These are phyloP conservation scores for Mus caroli DNA, from an alignment of 2,797 vertebrate genomes.

Conservation along the genomic window DNA sequence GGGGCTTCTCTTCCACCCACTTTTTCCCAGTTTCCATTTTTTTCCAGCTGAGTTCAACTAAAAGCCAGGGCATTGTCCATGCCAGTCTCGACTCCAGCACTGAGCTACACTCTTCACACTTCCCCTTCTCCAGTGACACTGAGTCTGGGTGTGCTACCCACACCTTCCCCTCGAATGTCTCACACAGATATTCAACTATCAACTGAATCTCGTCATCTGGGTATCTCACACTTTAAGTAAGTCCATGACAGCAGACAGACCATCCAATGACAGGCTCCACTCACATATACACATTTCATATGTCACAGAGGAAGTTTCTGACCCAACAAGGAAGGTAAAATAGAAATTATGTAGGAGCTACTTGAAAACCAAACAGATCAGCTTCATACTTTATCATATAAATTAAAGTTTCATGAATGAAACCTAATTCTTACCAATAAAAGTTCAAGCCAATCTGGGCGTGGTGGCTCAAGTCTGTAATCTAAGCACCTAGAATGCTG, in stretches of 20 bases:
- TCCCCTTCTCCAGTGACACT: conserved; percentile 8
- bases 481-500: background rate
- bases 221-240: background rate
- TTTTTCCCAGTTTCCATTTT: background rate
- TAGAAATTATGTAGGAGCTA: conserved; percentile 25
- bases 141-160: conserved; percentile 8
- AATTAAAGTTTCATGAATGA: conserved; percentile 57
- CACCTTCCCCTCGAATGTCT: conserved; percentile 56
- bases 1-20: conserved; percentile 11
- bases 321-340: background rate
- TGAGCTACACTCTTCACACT: background rate
- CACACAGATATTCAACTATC: conserved; percentile 34
- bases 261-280: conserved; percentile 18
- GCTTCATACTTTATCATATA: conserved; percentile 54
- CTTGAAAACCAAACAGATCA: conserved; percentile 67
- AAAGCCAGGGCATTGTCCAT: background rate
- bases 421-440: conserved; percentile 11
- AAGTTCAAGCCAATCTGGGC: background rate
- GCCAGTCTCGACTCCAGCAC: background rate
- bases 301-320: conserved; percentile 4
- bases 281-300: conserved; percentile 12
- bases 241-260: background rate
- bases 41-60: background rate
- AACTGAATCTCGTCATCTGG: background rate
- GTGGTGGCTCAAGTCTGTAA: background rate